Evolutionary conservation across 2,797 vertebrate species (phyloP).

Genomic region (Anniella stebbinsi): DNA sequence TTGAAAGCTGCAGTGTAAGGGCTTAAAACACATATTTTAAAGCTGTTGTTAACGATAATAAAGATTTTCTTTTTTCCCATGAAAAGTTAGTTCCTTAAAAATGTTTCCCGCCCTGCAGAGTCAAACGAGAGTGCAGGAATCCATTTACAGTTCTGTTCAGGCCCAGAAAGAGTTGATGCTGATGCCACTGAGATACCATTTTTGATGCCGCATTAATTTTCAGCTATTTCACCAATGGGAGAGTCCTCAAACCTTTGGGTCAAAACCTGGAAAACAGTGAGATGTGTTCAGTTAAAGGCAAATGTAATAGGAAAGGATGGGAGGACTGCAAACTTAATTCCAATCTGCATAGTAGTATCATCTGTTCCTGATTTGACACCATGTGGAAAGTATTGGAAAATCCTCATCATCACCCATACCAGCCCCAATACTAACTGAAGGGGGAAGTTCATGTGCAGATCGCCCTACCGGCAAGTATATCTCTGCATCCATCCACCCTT

Average conservation of each 20-base stretch:
- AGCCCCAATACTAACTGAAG: no score
- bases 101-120: not conserved
- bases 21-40: not conserved
- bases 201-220: no score
- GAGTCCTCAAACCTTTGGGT: not conserved
- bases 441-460: not conserved
- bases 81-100: not conserved
- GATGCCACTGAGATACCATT: not conserved
- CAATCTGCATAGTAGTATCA: not conserved
- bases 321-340: not conserved
- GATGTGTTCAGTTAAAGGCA: not conserved
- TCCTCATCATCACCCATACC: not conserved
- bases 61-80: not conserved
- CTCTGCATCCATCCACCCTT: not conserved
- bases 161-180: not conserved
- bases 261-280: not conserved
- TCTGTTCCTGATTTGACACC: not conserved
- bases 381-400: not conserved
- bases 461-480: not conserved
- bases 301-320: no score
- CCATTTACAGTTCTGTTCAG: not conserved
- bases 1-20: not conserved
- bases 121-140: not conserved
- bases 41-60: not conserved
- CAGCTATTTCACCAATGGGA: not conserved